These are phyloP conservation scores for Odontamblyopus rebecca DNA, from an alignment of 2,797 vertebrate species.

Conservation along the genomic window DNA sequence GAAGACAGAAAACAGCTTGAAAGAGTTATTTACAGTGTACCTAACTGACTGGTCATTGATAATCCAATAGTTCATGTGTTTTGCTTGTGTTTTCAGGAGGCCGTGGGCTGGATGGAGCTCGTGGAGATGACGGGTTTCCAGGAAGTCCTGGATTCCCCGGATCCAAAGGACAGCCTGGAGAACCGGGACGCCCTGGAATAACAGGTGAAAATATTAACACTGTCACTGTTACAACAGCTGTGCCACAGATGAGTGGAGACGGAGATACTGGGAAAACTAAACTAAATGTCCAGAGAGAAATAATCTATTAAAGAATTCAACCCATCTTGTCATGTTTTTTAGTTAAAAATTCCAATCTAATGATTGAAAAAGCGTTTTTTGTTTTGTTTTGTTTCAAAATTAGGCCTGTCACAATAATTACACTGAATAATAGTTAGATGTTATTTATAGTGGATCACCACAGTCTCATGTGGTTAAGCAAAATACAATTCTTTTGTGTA, in stretches of 20 bases:
- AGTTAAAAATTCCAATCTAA: too few species aligned
- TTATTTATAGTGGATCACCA: too few species aligned
- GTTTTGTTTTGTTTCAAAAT: too few species aligned
- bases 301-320: too few species aligned
- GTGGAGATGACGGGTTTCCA: slow-evolving; percentile 81
- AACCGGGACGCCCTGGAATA: slow-evolving; percentile 81
- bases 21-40: background rate
- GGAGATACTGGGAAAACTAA: background rate
- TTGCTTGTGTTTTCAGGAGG: slow-evolving; percentile 68
- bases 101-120: slow-evolving; percentile 74
- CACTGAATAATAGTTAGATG: too few species aligned
- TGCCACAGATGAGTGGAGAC: background rate
- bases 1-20: too few species aligned
- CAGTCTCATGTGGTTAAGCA: too few species aligned
- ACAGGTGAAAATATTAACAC: slow-evolving; percentile 70
- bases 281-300: background rate
- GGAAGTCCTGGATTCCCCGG: slow-evolving; percentile 81
- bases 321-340: too few species aligned
- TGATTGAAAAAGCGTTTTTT: too few species aligned
- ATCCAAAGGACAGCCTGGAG: slow-evolving; percentile 81
- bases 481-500: slow-evolving; percentile 39
- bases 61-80: background rate
- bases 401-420: too few species aligned
- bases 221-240: background rate
- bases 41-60: background rate